These are phyloP conservation scores for Anticlea derivata DNA, from an alignment of 2,888 invertebrate genomes.

Conservation along the genomic window DNA sequence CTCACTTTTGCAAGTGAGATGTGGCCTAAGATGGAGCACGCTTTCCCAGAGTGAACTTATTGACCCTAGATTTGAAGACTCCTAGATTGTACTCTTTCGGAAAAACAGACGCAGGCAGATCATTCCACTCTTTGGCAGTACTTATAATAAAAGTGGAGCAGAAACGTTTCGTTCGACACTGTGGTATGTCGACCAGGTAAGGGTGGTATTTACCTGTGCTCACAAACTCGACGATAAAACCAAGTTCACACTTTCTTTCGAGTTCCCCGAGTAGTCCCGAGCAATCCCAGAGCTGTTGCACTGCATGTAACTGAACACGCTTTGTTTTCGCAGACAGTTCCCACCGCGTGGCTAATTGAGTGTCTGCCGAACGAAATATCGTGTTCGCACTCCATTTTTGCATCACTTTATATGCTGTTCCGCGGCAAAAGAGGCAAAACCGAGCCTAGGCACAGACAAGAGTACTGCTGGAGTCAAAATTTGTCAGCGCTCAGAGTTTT, in stretches of 20 bases:
- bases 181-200: too few relatives aligned
- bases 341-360: conserved; percentile 78
- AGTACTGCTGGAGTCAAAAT: conserved; percentile 4
- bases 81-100: too few relatives aligned
- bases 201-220: too few relatives aligned
- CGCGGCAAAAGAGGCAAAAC: conserved; percentile 17
- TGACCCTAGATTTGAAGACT: too few relatives aligned
- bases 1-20: too few relatives aligned
- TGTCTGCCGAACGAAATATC: conserved; percentile 75
- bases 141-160: too few relatives aligned
- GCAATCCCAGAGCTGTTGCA: conserved; percentile 68
- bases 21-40: too few relatives aligned
- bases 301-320: conserved; percentile 75
- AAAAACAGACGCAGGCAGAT: too few relatives aligned
- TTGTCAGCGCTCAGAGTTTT: too few relatives aligned
- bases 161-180: too few relatives aligned
- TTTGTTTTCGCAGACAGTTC: conserved; percentile 80
- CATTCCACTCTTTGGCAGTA: too few relatives aligned
- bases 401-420: conserved; percentile 59
- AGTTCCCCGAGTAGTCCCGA: conserved; percentile 50
- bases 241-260: conserved; percentile 7
- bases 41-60: too few relatives aligned
- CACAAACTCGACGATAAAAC: neutral
- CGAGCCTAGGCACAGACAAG: conserved; percentile 3
- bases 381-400: conserved; percentile 67